Percentiles rank a stretch among this genome's conserved stretches.
Conservation (phyloP, 2,888 invertebrate species). For the Netelia melanura region DNA sequence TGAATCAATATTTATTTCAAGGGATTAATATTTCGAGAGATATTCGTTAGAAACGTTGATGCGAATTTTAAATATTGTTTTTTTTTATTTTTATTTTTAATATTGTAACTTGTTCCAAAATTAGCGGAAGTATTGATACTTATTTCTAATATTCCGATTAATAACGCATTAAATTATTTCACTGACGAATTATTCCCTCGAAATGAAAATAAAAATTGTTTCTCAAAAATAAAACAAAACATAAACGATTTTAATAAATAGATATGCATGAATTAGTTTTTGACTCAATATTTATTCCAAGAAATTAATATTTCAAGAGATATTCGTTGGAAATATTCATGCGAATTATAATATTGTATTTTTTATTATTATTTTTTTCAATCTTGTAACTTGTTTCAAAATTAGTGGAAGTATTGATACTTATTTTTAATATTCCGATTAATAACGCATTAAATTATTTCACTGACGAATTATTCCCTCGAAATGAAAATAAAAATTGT, state of each 20-base stretch:
- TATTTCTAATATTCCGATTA: constrained; percentile 48
- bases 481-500: neutral
- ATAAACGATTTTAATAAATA: neutral
- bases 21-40: constrained; percentile 4
- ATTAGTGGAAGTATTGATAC: neutral
- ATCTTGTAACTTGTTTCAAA: too few species aligned
- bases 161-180: too few species aligned
- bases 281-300: neutral
- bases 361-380: too few species aligned
- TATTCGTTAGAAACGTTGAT: too few species aligned
- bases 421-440: constrained; percentile 50
- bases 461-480: neutral
- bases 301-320: neutral
- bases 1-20: neutral
- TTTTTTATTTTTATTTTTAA: too few species aligned
- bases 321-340: too few species aligned
- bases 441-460: too few species aligned
- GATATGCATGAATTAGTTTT: neutral
- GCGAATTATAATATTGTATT: too few species aligned
- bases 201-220: neutral
- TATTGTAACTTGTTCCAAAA: too few species aligned
- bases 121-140: neutral
- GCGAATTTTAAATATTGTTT: too few species aligned
- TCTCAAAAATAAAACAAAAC: neutral
- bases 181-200: neutral